phyloP scores from a whole-genome alignment of 2,888 invertebrate genomes.

The Silvanus unidentatus region DNA sequence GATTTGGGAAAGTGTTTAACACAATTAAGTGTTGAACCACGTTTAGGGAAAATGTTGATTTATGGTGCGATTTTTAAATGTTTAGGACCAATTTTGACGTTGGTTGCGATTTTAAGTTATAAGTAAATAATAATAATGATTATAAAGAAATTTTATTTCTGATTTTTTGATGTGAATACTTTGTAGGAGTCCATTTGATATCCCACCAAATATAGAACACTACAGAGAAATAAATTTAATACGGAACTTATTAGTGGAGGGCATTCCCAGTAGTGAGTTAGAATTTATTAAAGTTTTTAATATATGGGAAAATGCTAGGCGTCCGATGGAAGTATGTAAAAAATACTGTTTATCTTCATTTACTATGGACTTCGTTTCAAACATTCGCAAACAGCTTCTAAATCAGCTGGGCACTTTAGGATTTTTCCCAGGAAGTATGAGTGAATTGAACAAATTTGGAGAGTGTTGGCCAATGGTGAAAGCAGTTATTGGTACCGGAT shows the following conservation, averaged over 20 bases:
- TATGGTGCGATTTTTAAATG: constrained; percentile 88
- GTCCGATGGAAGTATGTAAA: constrained; percentile 64
- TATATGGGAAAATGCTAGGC: constrained; percentile 57
- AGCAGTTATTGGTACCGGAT: constrained; percentile 77
- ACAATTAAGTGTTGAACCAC: constrained; percentile 89
- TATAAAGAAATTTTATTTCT: no score
- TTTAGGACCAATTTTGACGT: constrained; percentile 84
- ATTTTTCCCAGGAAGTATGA: constrained; percentile 66
- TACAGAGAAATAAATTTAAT: constrained; percentile 56
- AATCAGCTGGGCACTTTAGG: constrained; percentile 72
- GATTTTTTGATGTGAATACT: background rate
- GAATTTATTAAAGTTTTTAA: constrained; percentile 76
- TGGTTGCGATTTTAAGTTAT: constrained; percentile 79
- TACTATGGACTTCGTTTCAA: constrained; percentile 86
- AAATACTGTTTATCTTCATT: constrained; percentile 71
- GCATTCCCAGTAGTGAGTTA: constrained; percentile 86
- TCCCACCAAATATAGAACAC: constrained; percentile 64
- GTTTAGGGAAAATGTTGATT: constrained; percentile 85
- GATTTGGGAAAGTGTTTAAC: constrained; percentile 81
- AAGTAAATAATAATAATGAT: constrained; percentile 53
- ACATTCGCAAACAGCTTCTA: constrained; percentile 75
- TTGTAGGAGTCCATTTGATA: constrained; percentile 66
- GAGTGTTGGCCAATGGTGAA: constrained; percentile 89
- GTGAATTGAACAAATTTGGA: constrained; percentile 76
- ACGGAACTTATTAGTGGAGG: constrained; percentile 65